A percentile compares a stretch with the other conserved stretches of the same genome.
These are phyloP conservation scores for Agapetus fuscipes DNA, from an alignment of 2,888 invertebrate genomes.

Conservation along the genomic window DNA sequence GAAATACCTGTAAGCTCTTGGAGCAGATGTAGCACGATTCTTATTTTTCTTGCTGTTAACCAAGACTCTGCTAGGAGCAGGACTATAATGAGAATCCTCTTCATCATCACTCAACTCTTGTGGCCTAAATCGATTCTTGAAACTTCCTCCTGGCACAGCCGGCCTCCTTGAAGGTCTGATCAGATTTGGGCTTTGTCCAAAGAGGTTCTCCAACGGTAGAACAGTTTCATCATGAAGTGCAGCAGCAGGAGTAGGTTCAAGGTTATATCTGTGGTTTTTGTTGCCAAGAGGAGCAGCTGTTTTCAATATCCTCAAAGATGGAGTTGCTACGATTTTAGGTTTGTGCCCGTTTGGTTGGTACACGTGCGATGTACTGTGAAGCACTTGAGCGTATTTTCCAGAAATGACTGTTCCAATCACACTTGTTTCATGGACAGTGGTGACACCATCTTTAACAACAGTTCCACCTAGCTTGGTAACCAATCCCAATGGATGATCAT, in stretches of 20 bases:
- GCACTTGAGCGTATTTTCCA: conserved; percentile 79
- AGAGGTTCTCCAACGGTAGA: conserved; percentile 45
- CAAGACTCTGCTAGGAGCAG: conserved; percentile 12
- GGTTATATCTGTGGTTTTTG: conserved; percentile 45
- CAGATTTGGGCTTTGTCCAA: conserved; percentile 40
- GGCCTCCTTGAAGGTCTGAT: conserved; percentile 45
- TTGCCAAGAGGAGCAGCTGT: conserved; percentile 59
- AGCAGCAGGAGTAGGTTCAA: conserved; percentile 55
- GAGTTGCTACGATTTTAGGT: conserved; percentile 57
- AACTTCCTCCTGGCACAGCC: conserved; percentile 37
- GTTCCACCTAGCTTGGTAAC: conserved; percentile 80
- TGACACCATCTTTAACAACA: conserved; percentile 69
- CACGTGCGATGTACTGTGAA: conserved; percentile 71
- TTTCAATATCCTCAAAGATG: conserved; percentile 60
- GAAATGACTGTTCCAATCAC: conserved; percentile 84
- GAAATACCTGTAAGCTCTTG: conserved; percentile 37
- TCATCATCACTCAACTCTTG: conserved; percentile 34
- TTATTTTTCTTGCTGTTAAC: conserved; percentile 36
- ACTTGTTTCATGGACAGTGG: conserved; percentile 79
- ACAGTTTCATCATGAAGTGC: conserved; percentile 48
- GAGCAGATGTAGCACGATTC: conserved; percentile 33
- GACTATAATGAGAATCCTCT: conserved; percentile 26
- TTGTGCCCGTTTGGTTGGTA: conserved; percentile 41
- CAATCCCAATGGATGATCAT: conserved; percentile 65
- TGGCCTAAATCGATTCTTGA: conserved; percentile 48